These are phyloP conservation scores for Petrocephalus sullivani DNA, from an alignment of 2,797 vertebrate genomes.

Conservation along the genomic window DNA sequence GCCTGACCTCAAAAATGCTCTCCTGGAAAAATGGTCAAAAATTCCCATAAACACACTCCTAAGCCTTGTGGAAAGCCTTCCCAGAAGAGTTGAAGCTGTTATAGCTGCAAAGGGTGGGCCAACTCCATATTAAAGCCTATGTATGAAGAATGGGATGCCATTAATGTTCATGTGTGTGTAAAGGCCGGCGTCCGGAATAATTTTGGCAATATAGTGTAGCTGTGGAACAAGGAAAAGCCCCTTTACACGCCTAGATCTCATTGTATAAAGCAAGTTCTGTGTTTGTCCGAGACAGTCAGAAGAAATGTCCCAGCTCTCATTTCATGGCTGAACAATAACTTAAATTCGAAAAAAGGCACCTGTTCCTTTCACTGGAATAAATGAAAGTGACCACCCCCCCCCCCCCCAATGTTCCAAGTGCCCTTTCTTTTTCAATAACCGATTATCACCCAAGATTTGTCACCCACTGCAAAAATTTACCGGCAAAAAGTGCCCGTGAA, in stretches of 20 bases:
- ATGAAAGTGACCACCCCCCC: neutral
- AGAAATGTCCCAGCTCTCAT: neutral
- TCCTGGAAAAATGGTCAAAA: too few relatives aligned
- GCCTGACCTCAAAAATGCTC: too few relatives aligned
- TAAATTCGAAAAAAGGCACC: neutral
- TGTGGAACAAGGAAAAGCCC: neutral
- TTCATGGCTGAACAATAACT: neutral
- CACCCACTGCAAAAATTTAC: neutral
- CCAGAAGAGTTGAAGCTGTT: too few relatives aligned
- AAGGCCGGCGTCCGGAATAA: too few relatives aligned
- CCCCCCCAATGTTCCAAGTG: neutral
- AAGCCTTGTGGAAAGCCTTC: too few relatives aligned
- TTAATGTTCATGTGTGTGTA: too few relatives aligned
- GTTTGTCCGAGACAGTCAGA: neutral
- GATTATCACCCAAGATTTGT: neutral
- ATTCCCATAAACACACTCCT: too few relatives aligned
- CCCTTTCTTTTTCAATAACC: neutral
- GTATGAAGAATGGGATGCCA: too few relatives aligned
- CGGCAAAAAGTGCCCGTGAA: neutral
- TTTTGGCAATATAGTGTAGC: neutral
- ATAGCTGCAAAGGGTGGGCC: too few relatives aligned
- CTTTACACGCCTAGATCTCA: neutral
- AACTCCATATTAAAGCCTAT: too few relatives aligned
- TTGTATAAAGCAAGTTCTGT: neutral
- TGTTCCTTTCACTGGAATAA: neutral